phyloP scores from a whole-genome alignment of 2,888 invertebrate species.

The Hemithea aestivaria region DNA sequence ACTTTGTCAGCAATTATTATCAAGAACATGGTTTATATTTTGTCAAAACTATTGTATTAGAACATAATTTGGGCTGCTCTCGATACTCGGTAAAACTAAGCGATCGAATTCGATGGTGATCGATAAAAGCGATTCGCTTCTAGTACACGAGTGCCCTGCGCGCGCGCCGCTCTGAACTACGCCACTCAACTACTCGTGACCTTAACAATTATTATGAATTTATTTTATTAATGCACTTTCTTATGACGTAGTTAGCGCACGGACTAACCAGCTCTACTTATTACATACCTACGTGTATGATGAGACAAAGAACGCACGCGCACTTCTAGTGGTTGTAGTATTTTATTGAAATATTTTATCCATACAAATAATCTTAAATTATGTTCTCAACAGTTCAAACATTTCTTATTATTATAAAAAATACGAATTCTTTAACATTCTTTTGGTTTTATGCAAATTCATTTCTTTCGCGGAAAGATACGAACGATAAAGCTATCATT shows the following conservation, averaged over 20 bases:
- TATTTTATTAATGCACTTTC: constrained; percentile 77
- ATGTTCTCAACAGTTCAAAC: too few relatives aligned
- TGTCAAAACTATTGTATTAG: constrained; percentile 19
- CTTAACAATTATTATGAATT: constrained; percentile 76
- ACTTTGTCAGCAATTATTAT: constrained; percentile 57
- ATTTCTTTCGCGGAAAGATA: constrained; percentile 36
- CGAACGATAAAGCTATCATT: constrained; percentile 27
- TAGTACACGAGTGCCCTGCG: constrained; percentile 73
- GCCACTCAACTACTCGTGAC: constrained; percentile 59
- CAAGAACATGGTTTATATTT: constrained; percentile 51
- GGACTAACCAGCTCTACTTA: constrained; percentile 31
- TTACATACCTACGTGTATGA: constrained; percentile 25
- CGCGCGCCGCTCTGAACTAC: constrained; percentile 70
- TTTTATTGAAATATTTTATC: constrained; percentile 8
- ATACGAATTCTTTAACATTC: too few relatives aligned
- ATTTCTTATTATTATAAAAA: too few relatives aligned
- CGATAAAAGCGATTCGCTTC: constrained; percentile 66
- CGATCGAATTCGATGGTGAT: constrained; percentile 55
- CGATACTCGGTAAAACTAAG: constrained; percentile 67
- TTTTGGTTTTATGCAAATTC: constrained; percentile 13
- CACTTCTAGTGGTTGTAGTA: constrained; percentile 3
- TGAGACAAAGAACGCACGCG: constrained; percentile 47
- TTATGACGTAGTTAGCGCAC: constrained; percentile 54
- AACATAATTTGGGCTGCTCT: constrained; percentile 28
- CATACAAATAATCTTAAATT: background rate